phyloP scores from a whole-genome alignment of 2,888 invertebrate species.

The Epistrophella euchroma region DNA sequence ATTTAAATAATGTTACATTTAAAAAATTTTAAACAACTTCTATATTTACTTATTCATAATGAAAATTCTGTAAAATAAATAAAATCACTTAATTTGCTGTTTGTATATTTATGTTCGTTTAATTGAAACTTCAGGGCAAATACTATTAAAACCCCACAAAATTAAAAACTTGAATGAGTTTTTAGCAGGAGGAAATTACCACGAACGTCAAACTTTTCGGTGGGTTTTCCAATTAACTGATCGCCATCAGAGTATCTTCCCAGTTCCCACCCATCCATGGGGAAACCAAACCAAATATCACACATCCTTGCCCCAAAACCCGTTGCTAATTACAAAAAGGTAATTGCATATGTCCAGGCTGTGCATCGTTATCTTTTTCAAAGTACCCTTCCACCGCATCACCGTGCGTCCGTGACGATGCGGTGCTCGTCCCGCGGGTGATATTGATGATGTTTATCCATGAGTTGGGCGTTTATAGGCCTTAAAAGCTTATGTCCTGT shows the following conservation, averaged over 20 bases:
- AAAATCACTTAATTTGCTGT: not conserved
- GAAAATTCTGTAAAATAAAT: not conserved
- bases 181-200: slow-evolving; percentile 38
- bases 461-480: slow-evolving; percentile 8
- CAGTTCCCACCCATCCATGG: not conserved
- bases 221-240: slow-evolving; percentile 52
- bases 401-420: not conserved
- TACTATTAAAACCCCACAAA: slow-evolving; percentile 1
- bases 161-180: not conserved
- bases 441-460: slow-evolving; percentile 57
- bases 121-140: slow-evolving; percentile 10
- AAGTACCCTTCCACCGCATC: slow-evolving; percentile 10
- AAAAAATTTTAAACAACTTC: too few relatives aligned
- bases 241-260: not conserved
- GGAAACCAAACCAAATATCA: not conserved
- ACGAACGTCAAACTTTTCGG: slow-evolving; percentile 30
- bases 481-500: not conserved
- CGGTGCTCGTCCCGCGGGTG: slow-evolving; percentile 17
- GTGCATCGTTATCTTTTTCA: slow-evolving; percentile 40
- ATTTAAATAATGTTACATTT: too few relatives aligned
- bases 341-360: slow-evolving; percentile 52
- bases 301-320: not conserved
- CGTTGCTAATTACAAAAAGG: slow-evolving; percentile 67
- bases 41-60: too few relatives aligned
- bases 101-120: not conserved